phyloP scores from a whole-genome alignment of 2,797 vertebrate genomes.

The Austrolebias charrua region DNA sequence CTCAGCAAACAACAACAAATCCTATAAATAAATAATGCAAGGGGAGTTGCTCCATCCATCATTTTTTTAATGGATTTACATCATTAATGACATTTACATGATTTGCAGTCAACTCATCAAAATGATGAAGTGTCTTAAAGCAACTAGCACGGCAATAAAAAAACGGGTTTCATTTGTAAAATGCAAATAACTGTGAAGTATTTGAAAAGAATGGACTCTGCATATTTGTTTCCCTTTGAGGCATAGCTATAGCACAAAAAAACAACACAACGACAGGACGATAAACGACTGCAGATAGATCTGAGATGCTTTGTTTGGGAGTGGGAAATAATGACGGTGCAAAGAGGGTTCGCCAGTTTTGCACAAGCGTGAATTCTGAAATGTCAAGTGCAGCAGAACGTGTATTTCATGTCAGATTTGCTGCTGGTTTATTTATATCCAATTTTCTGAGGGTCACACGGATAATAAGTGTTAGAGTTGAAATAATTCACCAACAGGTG shows the following conservation, averaged over 20 bases:
- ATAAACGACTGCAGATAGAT: not conserved
- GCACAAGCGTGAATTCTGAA: slow-evolving; percentile 7
- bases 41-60: slow-evolving; percentile 28
- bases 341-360: not conserved
- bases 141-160: slow-evolving; percentile 40
- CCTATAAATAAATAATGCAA: slow-evolving; percentile 26
- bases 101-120: slow-evolving; percentile 33
- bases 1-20: slow-evolving; percentile 16
- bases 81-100: slow-evolving; percentile 27
- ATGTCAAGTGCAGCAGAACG: slow-evolving; percentile 8
- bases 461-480: slow-evolving; percentile 10
- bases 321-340: not conserved
- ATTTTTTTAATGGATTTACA: slow-evolving; percentile 28
- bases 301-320: not conserved
- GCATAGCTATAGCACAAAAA: not conserved
- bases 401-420: slow-evolving; percentile 8
- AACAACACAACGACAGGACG: too few relatives aligned
- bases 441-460: slow-evolving; percentile 8
- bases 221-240: not conserved
- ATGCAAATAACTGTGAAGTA: slow-evolving; percentile 18
- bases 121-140: slow-evolving; percentile 33
- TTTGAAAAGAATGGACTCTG: slow-evolving; percentile 2
- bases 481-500: slow-evolving; percentile 28
- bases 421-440: slow-evolving; percentile 16
- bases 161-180: slow-evolving; percentile 27